Percentiles rank a stretch among this genome's conserved stretches.
phyloP scores from a whole-genome alignment of 2,113 vertebrate species.

The Epinephelus cyanopodus region DNA sequence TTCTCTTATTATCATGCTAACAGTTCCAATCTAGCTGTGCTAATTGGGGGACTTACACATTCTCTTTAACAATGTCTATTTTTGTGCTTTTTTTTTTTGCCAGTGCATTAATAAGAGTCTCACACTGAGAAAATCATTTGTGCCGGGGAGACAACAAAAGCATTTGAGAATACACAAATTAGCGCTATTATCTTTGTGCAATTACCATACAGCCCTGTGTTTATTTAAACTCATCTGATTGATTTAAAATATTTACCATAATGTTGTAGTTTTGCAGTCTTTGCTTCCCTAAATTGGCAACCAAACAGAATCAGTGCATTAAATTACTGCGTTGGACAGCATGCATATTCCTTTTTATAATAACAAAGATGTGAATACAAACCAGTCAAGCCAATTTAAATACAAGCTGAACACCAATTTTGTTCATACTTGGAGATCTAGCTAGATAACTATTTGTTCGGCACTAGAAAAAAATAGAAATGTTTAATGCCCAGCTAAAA shows the following conservation, averaged over 20 bases:
- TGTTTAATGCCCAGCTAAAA: conserved; percentile 8
- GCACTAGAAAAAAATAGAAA: conserved; percentile 16
- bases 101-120: conserved; percentile 81
- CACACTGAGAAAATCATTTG: conserved; percentile 83
- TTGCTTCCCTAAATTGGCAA: conserved; percentile 67
- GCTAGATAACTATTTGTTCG: conserved; percentile 20
- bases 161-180: conserved; percentile 83
- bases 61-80: conserved; percentile 82
- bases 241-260: conserved; percentile 82
- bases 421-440: conserved; percentile 3
- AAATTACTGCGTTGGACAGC: conserved; percentile 58
- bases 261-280: conserved; percentile 60
- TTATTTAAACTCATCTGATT: conserved; percentile 79
- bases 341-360: conserved; percentile 52
- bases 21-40: conserved; percentile 73
- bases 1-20: conserved; percentile 82
- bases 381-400: conserved; percentile 33
- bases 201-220: conserved; percentile 79
- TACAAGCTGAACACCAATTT: conserved; percentile 23
- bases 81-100: conserved; percentile 60
- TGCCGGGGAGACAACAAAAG: conserved; percentile 79
- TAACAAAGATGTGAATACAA: conserved; percentile 48
- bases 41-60: conserved; percentile 84
- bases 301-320: conserved; percentile 62
- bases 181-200: conserved; percentile 79